Conservation (phyloP, 2,113 vertebrate genomes). For the Lichenostomus cassidix region DNA sequence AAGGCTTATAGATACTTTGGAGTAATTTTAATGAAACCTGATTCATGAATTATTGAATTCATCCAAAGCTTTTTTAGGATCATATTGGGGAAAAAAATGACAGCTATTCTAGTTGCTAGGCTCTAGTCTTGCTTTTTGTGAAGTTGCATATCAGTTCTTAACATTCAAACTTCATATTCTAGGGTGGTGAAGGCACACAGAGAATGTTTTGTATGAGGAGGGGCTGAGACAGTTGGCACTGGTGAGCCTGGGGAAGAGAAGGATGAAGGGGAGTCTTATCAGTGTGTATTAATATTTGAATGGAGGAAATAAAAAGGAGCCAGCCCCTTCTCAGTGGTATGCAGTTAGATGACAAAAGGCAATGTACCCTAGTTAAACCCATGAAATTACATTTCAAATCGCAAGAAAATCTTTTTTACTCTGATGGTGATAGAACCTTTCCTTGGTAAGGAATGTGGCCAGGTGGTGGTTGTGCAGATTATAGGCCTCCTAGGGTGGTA, state of each 20-base stretch:
- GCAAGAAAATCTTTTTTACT: neutral
- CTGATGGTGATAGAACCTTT: neutral
- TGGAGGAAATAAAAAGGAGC: neutral
- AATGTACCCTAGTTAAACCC: neutral
- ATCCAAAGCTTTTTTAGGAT: neutral
- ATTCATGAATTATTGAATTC: neutral
- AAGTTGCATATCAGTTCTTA: neutral
- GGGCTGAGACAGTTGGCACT: neutral
- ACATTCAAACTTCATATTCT: neutral
- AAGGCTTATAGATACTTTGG: neutral
- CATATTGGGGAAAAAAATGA: neutral
- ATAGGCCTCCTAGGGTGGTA: no score
- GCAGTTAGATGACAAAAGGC: neutral
- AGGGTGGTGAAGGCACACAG: fast-evolving
- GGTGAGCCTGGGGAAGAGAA: neutral
- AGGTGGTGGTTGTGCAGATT: neutral
- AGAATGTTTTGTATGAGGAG: neutral
- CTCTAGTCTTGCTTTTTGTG: neutral
- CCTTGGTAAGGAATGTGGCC: fast-evolving
- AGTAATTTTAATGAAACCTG: neutral
- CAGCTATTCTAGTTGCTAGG: neutral
- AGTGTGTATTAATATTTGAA: neutral
- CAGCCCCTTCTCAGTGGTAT: neutral
- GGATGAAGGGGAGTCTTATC: neutral
- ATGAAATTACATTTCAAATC: neutral